A percentile compares a stretch with the other conserved stretches of the same genome.
Evolutionary conservation across 2,113 vertebrate species (phyloP).

Genomic region (Perca fluviatilis): DNA sequence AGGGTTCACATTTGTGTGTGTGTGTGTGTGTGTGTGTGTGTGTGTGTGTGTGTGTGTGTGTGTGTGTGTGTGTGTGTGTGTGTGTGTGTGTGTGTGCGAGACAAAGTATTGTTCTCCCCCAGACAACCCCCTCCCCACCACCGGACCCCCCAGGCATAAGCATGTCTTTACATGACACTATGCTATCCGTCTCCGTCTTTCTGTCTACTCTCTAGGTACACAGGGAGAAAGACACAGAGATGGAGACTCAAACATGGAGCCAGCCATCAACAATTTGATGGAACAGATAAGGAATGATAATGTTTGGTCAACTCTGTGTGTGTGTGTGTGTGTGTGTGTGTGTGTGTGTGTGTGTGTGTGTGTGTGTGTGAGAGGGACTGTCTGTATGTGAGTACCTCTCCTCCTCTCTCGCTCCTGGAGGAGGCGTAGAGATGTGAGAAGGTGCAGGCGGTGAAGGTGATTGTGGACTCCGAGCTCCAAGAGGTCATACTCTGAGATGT

Average conservation of each 20-base stretch:
- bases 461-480: slow-evolving; percentile 84
- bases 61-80: not conserved
- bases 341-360: slow-evolving; percentile 2
- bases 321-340: not conserved
- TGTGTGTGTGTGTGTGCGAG: not conserved
- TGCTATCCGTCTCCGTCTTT: slow-evolving; percentile 44
- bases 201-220: slow-evolving; percentile 12
- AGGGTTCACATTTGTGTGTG: slow-evolving; percentile 29
- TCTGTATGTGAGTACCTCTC: slow-evolving; percentile 73
- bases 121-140: slow-evolving; percentile 51
- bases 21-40: slow-evolving; percentile 39
- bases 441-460: slow-evolving; percentile 80
- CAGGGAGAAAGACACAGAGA: slow-evolving; percentile 13
- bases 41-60: not conserved
- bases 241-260: slow-evolving; percentile 23
- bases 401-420: slow-evolving; percentile 83
- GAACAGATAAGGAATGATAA: slow-evolving; percentile 33
- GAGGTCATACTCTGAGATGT: slow-evolving; percentile 84
- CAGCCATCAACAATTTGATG: slow-evolving; percentile 46
- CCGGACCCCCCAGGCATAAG: slow-evolving; percentile 48
- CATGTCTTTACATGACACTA: slow-evolving; percentile 70
- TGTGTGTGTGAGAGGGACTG: slow-evolving; percentile 5
- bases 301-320: slow-evolving; percentile 29
- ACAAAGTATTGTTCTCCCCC: slow-evolving; percentile 59
- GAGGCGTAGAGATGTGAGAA: slow-evolving; percentile 84